Evolutionary conservation across 2,888 invertebrate species (phyloP), one percentile per base, ranked within the genome.

Genomic region (Acleris holmiana): DNA sequence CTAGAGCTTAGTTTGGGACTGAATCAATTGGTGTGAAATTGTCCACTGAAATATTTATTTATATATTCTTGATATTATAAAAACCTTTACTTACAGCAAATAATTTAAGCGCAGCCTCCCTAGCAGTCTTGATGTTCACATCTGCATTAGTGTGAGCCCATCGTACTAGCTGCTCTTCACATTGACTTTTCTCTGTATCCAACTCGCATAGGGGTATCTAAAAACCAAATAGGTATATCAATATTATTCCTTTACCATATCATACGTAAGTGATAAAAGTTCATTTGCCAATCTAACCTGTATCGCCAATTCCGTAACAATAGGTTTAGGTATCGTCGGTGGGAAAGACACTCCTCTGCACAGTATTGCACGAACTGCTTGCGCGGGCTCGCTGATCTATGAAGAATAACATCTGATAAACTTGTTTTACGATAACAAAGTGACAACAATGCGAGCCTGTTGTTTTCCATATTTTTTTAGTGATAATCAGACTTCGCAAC

Each of bases 341-440:
- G 99, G 99, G 90, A 97, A 99, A 17, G 95, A 93, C 18, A 96
- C 94, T n/a, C 98, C 98, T 80, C 97, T 96, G 76, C 99, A 99
- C 59, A 97, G 93, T 25, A 99, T 96, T 15, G 96, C 97, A 47
- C 97, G 94, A 5, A 98, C 93, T 60, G 95, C 95, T 83, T 97
- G 96, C 17, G 95, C 94, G 0, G 93, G 93, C 86, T 99, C 98
- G 69, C 95, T 96, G 0, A 98, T 89, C 68, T 97, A 75, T 2
- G 75, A 74, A 18, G 49, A 46, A 40, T 46, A 49, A 60, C 13
- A 53, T 15, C 5, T 23, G n/a, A 40, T 15, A 50, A 10, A 40
- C 15, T 23, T 18, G 17, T 47, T 29, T 18, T 4, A 19, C 7
- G n/a, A 15, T 19, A 40, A 29, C 17, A 40, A 44, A 54, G 2